Evolutionary conservation across 2,113 vertebrate species (phyloP).

Genomic region (Mionectes macconnelli): DNA sequence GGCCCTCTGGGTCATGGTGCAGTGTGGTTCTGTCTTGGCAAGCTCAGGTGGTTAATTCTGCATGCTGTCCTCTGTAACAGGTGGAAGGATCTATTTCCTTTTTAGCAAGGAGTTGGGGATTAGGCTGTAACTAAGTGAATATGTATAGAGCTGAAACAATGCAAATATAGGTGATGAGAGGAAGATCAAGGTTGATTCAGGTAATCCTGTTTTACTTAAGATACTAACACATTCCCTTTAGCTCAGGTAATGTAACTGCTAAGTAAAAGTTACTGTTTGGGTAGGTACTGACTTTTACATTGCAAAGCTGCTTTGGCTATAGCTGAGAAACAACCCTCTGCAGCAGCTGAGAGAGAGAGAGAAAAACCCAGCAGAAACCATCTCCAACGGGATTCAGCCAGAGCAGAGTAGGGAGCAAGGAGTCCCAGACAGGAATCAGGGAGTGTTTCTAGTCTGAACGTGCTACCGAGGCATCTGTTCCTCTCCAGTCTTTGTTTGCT

Average conservation of each 20-base stretch:
- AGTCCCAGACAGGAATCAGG: neutral
- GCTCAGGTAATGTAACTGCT: neutral
- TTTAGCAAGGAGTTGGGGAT: neutral
- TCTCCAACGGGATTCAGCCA: neutral
- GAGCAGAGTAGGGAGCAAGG: neutral
- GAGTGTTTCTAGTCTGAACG: neutral
- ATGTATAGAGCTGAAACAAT: neutral
- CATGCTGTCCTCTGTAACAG: neutral
- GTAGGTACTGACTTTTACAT: neutral
- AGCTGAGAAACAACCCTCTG: neutral
- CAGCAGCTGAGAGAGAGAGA: neutral
- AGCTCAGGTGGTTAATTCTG: neutral
- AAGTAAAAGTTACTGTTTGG: neutral
- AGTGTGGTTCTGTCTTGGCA: neutral
- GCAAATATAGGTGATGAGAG: neutral
- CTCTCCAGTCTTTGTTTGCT: conserved; percentile 44
- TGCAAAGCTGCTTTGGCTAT: neutral
- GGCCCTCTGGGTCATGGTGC: neutral
- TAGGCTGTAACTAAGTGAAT: neutral
- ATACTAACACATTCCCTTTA: neutral
- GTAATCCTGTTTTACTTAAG: neutral
- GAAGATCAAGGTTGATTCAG: neutral
- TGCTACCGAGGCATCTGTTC: neutral
- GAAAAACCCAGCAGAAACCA: neutral
- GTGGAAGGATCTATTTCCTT: neutral